Evolutionary conservation across 2,797 vertebrate genomes (phyloP).

Genomic region (Enteromius treurensis): DNA sequence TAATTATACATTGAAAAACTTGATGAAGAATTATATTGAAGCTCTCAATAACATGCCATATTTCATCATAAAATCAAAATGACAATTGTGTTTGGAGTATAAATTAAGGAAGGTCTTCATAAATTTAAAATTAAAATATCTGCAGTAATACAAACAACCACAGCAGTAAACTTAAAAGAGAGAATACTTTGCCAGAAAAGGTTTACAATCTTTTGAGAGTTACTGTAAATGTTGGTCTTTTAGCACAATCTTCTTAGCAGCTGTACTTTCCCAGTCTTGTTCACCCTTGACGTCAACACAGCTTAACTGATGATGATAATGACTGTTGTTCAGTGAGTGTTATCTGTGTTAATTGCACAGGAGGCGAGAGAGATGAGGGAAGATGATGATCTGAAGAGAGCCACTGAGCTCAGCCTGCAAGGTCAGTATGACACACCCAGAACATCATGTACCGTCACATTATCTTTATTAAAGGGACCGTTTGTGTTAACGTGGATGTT

Average conservation of each 20-base stretch:
- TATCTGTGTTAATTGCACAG: constrained; percentile 69
- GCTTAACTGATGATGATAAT: neutral
- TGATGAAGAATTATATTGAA: no score
- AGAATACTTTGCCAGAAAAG: neutral
- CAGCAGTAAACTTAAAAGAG: neutral
- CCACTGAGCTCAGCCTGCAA: constrained; percentile 97
- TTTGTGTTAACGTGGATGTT: neutral
- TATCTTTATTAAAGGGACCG: neutral
- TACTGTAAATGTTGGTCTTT: neutral
- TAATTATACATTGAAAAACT: no score
- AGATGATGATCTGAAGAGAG: constrained; percentile 97
- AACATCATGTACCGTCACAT: neutral
- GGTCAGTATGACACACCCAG: constrained; percentile 72
- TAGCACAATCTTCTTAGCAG: neutral
- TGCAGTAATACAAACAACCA: neutral
- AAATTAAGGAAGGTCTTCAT: neutral
- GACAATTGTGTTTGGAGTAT: neutral
- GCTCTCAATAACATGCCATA: no score
- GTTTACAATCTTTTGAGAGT: neutral
- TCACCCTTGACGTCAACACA: neutral
- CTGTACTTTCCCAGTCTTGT: neutral
- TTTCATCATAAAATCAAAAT: neutral
- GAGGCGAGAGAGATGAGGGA: constrained; percentile 97
- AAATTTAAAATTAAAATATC: neutral
- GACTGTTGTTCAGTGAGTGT: neutral